Percentiles rank a stretch among this genome's conserved stretches.
Conservation (phyloP, 1,140 invertebrate species). For the Tetranychus urticae region DNA sequence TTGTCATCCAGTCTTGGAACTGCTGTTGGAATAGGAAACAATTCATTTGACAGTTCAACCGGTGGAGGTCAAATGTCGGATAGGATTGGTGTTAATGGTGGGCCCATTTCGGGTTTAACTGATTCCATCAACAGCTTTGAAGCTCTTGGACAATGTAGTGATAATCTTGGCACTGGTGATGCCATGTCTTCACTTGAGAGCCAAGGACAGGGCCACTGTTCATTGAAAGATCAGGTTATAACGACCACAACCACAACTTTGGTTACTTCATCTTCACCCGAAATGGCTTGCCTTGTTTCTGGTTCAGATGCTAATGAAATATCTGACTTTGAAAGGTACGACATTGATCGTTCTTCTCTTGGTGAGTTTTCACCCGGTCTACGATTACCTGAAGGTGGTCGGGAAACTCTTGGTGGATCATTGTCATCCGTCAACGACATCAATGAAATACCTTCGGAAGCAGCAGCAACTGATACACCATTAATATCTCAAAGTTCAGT, state of each 20-base stretch:
- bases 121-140: neutral
- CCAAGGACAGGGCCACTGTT: too few relatives aligned
- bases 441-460: neutral
- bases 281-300: too few relatives aligned
- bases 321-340: too few relatives aligned
- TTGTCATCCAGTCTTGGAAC: constrained; percentile 11
- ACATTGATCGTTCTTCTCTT: too few relatives aligned
- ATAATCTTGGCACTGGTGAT: neutral
- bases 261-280: too few relatives aligned
- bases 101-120: neutral
- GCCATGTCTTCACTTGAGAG: neutral
- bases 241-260: too few relatives aligned
- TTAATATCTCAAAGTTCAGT: neutral
- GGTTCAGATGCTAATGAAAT: too few relatives aligned
- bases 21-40: constrained; percentile 4
- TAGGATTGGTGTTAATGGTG: neutral
- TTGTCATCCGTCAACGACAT: neutral
- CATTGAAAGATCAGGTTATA: too few relatives aligned
- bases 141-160: neutral
- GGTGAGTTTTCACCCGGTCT: too few relatives aligned
- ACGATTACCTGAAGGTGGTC: too few relatives aligned
- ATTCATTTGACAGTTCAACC: neutral
- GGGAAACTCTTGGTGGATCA: neutral
- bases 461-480: neutral
- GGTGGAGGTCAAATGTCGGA: neutral